Evolutionary conservation across 2,113 vertebrate species (phyloP), one percentile per base, ranked within the genome.

Genomic region (Calypte anna): DNA sequence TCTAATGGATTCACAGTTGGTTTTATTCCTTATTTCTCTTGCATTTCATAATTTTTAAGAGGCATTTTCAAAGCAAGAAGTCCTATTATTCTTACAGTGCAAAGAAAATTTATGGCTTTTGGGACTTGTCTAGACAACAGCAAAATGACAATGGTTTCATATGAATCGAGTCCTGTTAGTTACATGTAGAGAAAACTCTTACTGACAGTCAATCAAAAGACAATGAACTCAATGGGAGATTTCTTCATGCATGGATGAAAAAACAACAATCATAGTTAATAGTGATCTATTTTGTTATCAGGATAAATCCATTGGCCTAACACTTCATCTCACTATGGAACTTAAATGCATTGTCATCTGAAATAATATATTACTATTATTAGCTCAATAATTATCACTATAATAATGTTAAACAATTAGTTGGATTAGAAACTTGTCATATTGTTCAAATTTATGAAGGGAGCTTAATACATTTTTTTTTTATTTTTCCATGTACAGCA

Each of bases 311-410:
- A 72, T 53, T 88, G 55, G 78, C 75, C 79, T 94, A 82, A 48
- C 64, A 40, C 57, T 96, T 95, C 94, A 90, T 94, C 94, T 91
- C 94, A 82, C 69, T 76, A 86, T 58, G 94, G 85, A 94, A 82
- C 72, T 95, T 90, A 48, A 48, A 94, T 51, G n/a, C 81, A 88
- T 83, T 90, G 90, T 81, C 76, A 91, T 57, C 30, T 95, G 54
- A 93, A 96, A 93, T 93, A 90, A 94, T 67, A 63, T 51, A 46
- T 43, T 85, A 50, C 33, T 85, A 80, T 88, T 74, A 94, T 86
- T 68, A 83, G 51, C 9, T 6, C 51, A 83, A 75, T 91, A 95
- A 97, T 94, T 94, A 95, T 75, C 17, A 83, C 23, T 88, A 44
- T 72, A 82, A 88, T 81, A 81, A 81, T 75, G 58, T 84, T 91